Evolutionary conservation across 1,140 invertebrate genomes (phyloP), one percentile per base, ranked within the genome.

Genomic region (Zaprionus lachaisei): DNA sequence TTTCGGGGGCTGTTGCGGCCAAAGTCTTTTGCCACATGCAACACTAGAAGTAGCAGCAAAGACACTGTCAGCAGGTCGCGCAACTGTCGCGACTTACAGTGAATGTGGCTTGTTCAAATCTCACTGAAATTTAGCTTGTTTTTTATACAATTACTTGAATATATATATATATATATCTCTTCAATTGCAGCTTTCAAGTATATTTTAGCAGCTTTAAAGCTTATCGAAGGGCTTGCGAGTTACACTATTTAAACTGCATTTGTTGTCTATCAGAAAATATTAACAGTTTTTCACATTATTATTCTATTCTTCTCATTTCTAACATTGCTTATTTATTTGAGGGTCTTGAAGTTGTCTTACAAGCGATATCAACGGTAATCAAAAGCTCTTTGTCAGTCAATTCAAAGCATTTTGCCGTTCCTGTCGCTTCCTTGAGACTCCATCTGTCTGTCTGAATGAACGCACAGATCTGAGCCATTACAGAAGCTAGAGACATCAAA

Each of bases 21-120:
- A 85, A 83, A 82, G 78, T 83, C 84, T 79, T 87, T 86, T 86
- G 83, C 80, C 83, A 74, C 83, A 89, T 80, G 80, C 83, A 79
- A 89, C 68, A 60, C 77, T 69, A 62, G 22, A 38, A 38, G n/a
- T 64, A 73, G 20, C 61, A 67, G 34, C 72, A 76, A 62, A 55
- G 41, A 49, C 47, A 41, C 12, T 22, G 15, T 24, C 51, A 24
- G 51, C 51, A 28, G 47, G 47, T 49, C 47, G 47, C 44, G 47
- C 51, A 38, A 65, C 49, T 14, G 5, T 14, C 12, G 41, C 14
- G 17, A 55, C 15, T n/a, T 34, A 75, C 67, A 62, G 31, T 77
- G 63, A 73, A 1, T 47, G 47, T 22, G 20, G 2, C 4, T 12
- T 2, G 2, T 12, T 1, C 0, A 51, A 51, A 22, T 20, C 11